Evolutionary conservation across 2,888 invertebrate genomes (phyloP).

Genomic region (Leptopilina myrica): DNA sequence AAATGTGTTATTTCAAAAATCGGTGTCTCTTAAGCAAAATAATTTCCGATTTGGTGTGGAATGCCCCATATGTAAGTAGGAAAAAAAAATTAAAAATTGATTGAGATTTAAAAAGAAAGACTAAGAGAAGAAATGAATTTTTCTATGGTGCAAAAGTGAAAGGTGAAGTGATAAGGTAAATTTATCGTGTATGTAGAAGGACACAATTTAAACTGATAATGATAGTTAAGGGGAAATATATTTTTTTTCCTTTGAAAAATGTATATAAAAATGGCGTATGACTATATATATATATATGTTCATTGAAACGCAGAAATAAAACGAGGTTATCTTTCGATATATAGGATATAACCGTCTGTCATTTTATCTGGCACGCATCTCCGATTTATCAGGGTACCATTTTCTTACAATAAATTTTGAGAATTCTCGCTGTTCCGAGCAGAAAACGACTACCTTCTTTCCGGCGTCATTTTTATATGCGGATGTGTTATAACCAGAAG

Average conservation of each 20-base stretch:
- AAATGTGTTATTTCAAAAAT: too few species aligned
- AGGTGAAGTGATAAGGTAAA: too few species aligned
- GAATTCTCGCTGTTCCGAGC: constrained; percentile 1
- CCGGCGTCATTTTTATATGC: constrained; percentile 30
- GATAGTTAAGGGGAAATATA: too few species aligned
- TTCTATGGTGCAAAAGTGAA: too few species aligned
- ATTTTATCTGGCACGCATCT: constrained; percentile 14
- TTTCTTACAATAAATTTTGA: constrained; percentile 17
- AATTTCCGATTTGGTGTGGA: too few species aligned
- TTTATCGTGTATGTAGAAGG: too few species aligned
- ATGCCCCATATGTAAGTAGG: too few species aligned
- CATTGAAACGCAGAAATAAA: constrained; percentile 5
- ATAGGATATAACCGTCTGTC: constrained; percentile 5
- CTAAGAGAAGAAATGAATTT: too few species aligned
- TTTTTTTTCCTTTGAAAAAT: not conserved
- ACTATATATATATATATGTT: not conserved
- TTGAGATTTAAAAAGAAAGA: too few species aligned
- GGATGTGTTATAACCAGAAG: constrained; percentile 26
- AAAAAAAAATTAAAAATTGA: too few species aligned
- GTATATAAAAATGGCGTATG: not conserved
- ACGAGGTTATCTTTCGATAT: not conserved
- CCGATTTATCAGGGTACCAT: constrained; percentile 22
- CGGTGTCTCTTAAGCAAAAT: too few species aligned
- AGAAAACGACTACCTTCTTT: constrained; percentile 5
- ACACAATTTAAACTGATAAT: too few species aligned